These are phyloP conservation scores for Polyommatus iphigenia DNA, from an alignment of 2,888 invertebrate genomes.

Conservation along the genomic window DNA sequence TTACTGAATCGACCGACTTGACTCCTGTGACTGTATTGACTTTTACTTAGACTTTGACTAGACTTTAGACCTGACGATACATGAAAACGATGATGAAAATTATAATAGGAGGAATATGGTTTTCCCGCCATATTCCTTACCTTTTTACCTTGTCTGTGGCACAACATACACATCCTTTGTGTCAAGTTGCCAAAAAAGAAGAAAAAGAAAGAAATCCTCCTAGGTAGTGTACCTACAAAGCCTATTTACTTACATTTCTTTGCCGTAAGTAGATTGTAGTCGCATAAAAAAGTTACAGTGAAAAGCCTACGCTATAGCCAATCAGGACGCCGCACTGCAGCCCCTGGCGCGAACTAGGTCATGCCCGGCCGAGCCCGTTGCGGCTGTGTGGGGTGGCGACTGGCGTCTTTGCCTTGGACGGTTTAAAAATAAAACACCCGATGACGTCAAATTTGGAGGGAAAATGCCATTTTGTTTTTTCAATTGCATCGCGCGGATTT, in stretches of 20 bases:
- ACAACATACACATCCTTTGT: no score
- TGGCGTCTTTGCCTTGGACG: constrained; percentile 35
- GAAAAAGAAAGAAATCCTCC: no score
- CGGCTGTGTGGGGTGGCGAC: constrained; percentile 38
- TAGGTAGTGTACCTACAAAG: background rate
- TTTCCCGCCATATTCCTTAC: no score
- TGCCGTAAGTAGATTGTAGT: background rate
- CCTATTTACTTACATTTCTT: background rate
- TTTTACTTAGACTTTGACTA: no score
- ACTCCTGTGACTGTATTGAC: no score
- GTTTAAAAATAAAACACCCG: constrained; percentile 32
- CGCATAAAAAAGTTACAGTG: constrained; percentile 28
- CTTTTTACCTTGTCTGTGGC: no score
- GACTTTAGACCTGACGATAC: no score
- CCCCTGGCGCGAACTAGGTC: constrained; percentile 49
- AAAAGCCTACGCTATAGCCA: constrained; percentile 42
- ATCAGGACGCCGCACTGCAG: constrained; percentile 55
- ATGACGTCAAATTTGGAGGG: constrained; percentile 32
- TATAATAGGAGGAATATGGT: no score
- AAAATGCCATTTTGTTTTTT: constrained; percentile 27
- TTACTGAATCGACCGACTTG: no score
- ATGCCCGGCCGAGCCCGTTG: constrained; percentile 45
- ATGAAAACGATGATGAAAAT: no score
- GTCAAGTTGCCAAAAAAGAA: no score
- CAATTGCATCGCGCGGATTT: constrained; percentile 26